Base-by-base conservation (phyloP, 2,888 invertebrate species). In the Thereva nobilitata region DNA sequence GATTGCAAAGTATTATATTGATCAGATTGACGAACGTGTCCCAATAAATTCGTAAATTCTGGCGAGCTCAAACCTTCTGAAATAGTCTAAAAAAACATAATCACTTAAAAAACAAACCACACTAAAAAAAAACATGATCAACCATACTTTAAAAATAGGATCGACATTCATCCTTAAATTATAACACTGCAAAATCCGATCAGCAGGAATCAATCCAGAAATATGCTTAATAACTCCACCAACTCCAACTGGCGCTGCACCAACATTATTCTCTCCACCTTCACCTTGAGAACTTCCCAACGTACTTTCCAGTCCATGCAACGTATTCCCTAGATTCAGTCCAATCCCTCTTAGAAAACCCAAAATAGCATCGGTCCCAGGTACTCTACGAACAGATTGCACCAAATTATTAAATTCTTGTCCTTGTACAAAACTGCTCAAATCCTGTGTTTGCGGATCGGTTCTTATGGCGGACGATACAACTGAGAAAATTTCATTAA, bases 341-440 rank as follows among this genome's bases (percentile, higher is more conserved):
- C 56, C 56, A 3, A 56, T 44, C 44, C 56, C 56, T 7, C 42
- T 44, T 34, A 56, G 23, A 23, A 56, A 56, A 44, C 35, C 44
- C 42, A 0, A 56, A n/a, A n/a, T 44, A 34, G 23, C 35, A 44
- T 44, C 35, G 9, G 35, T 9, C 42, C 4, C 42, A 38, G 5
- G 56, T 23, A 44, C 34, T 44, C 4, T 42, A n/a, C 2, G 8
- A 5, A 61, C 42, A 23, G 12, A 10, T 8, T 50, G 49, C 8
- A 61, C 37, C 40, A 61, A 40, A 40, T 4, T 50, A 34, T 23
- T 12, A 9, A 61, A 61, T 4, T 61, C 50, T n/a, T 23, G 34
- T 4, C 40, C 35, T 34, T 61, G 40, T n/a, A 61, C 3, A n/a
- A 45, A 50, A 8, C 41, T 49, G 0, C 34, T 34, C 1, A 50